Percentiles rank a stretch among this genome's conserved stretches.
phyloP scores from a whole-genome alignment of 1,140 invertebrate genomes.

The Platorchestia sp. region DNA sequence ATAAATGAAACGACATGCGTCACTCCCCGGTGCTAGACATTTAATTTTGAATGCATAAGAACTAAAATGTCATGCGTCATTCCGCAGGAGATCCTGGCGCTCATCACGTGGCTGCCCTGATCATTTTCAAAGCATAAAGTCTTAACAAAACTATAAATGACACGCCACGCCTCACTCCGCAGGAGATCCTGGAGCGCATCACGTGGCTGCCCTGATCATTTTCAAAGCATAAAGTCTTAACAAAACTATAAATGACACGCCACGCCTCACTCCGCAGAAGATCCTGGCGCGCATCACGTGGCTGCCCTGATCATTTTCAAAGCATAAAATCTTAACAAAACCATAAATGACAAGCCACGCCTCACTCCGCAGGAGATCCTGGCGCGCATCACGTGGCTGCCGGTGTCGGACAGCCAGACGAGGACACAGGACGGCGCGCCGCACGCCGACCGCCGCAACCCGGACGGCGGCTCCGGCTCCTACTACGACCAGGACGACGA shows the following conservation, averaged over 20 bases:
- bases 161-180: too few species aligned
- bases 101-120: background rate
- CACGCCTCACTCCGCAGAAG: background rate
- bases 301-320: too few species aligned
- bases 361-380: background rate
- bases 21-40: too few species aligned
- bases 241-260: too few species aligned
- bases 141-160: too few species aligned
- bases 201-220: background rate
- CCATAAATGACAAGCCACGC: background rate
- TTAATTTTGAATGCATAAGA: too few species aligned
- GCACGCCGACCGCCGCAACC: background rate
- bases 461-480: constrained; percentile 14
- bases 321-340: too few species aligned
- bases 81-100: background rate
- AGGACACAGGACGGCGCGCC: background rate
- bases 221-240: too few species aligned
- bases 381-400: constrained; percentile 18
- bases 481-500: constrained; percentile 15
- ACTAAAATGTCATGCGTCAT: background rate
- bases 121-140: too few species aligned
- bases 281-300: constrained; percentile 3
- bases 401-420: background rate
- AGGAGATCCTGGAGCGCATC: background rate
- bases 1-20: too few species aligned